Conservation (phyloP, 2,888 invertebrate species). For the Copidosoma aretas region DNA sequence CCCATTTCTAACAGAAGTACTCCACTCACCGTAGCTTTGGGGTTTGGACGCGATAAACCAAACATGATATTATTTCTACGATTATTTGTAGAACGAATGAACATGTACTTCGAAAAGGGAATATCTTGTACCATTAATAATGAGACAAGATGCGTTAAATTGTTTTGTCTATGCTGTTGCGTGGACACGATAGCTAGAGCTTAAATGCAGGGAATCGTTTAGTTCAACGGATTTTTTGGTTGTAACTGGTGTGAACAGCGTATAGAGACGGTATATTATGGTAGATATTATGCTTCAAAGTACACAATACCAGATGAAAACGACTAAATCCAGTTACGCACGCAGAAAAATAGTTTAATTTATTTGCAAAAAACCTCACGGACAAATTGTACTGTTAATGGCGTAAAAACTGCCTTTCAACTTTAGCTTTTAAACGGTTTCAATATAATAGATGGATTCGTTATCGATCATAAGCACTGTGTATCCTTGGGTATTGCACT, state of each 20-base stretch:
- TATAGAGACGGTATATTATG: constrained; percentile 7
- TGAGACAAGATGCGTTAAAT: neutral
- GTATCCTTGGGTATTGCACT: too few relatives aligned
- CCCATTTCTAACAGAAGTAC: neutral
- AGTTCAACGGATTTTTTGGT: constrained; percentile 23
- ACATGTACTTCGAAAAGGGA: neutral
- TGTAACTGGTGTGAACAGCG: constrained; percentile 25
- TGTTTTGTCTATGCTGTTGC: constrained; percentile 23
- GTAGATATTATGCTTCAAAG: constrained; percentile 2
- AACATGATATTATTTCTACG: neutral
- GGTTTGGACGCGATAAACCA: constrained; percentile 25
- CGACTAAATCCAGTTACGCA: constrained; percentile 1
- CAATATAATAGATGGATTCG: constrained; percentile 25
- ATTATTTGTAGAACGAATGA: constrained; percentile 1
- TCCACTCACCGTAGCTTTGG: constrained; percentile 29
- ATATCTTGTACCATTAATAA: neutral
- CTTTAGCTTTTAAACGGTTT: constrained; percentile 17
- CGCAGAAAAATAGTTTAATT: constrained; percentile 6
- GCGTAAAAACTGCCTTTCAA: constrained; percentile 11
- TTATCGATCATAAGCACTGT: constrained; percentile 24
- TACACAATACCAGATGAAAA: constrained; percentile 5
- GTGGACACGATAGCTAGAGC: constrained; percentile 14
- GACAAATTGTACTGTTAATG: constrained; percentile 9
- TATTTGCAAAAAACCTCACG: constrained; percentile 14
- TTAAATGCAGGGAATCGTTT: constrained; percentile 21